Base-by-base conservation (phyloP, 1,140 invertebrate species). In the Leptinotarsa defecta region DNA sequence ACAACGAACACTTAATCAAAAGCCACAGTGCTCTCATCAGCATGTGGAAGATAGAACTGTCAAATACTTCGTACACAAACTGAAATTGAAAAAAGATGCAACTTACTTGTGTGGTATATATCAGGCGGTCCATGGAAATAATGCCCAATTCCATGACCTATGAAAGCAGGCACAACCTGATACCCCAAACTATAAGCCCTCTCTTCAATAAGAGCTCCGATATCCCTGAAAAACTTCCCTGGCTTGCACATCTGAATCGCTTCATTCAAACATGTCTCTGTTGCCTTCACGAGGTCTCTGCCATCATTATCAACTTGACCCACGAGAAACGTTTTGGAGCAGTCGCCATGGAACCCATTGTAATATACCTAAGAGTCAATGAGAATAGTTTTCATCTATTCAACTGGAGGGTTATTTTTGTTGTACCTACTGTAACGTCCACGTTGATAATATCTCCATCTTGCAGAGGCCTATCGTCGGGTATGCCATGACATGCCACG, bases 71-170 rank as follows among this genome's bases (percentile, higher is more conserved):
- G 6, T 34, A 34, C 6, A 34, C 34, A 34, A 34, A 34, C 6
- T 34, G 34, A 3, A 34, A 34, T 34, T 2, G 11, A 34, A 34
- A 34, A 34, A 34, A 34, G 34, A 11, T 69, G 22, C 48, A 34
- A 69, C 43, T 34, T 88, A 93, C 92, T 84, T 78, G 88, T 89
- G 84, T 97, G 95, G 83, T 90, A 92, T 78, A 99, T 95, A 81
- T 96, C 93, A 22, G 97, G 97, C 3, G 92, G 91, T 5, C 94
- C 95, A 87, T 99, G 97, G 84, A 99, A 98, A 84, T 95, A 96
- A 76, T 86, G 86, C 1, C 96, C 96, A 82, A 99, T 97, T 1
- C 97, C 97, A 89, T 99, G 97, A 1, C 97, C 97, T 79, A 92
- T 90, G 84, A 98, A 95, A 52, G 89, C 88, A 13, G 93, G 93